Evolutionary conservation across 1,140 invertebrate species (phyloP).

Genomic region (Pachypeltis micranthus): DNA sequence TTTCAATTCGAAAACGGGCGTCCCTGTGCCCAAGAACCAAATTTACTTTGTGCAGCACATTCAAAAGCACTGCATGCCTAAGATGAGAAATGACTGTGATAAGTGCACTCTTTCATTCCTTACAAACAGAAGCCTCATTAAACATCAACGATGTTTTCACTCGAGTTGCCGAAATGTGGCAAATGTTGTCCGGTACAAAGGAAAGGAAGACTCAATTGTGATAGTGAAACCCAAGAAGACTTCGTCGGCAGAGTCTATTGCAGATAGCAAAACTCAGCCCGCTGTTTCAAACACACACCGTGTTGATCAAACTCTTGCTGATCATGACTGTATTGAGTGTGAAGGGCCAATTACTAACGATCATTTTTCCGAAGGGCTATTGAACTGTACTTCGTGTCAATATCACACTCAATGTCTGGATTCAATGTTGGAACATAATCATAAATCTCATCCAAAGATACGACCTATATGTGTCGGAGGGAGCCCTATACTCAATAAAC

Average conservation of each 20-base stretch:
- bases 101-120: constrained; percentile 59
- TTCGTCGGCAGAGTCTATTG: too few species aligned
- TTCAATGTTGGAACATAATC: background rate
- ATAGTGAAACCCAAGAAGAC: too few species aligned
- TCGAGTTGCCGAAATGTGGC: constrained; percentile 16
- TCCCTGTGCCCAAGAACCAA: constrained; percentile 20
- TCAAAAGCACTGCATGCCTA: constrained; percentile 36
- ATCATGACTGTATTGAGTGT: background rate
- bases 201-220: background rate
- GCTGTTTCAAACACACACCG: background rate
- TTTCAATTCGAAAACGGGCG: constrained; percentile 24
- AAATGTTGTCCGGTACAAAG: constrained; percentile 9
- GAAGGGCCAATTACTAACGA: background rate
- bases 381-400: background rate
- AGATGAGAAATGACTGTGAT: constrained; percentile 47
- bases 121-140: constrained; percentile 43
- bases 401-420: background rate
- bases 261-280: background rate
- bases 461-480: background rate
- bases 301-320: background rate
- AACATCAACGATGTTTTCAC: constrained; percentile 34
- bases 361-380: background rate
- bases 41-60: constrained; percentile 30
- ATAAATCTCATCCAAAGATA: background rate
- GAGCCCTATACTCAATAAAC: background rate